Conservation (phyloP, 2,113 vertebrate genomes). For the Narcine bancroftii region DNA sequence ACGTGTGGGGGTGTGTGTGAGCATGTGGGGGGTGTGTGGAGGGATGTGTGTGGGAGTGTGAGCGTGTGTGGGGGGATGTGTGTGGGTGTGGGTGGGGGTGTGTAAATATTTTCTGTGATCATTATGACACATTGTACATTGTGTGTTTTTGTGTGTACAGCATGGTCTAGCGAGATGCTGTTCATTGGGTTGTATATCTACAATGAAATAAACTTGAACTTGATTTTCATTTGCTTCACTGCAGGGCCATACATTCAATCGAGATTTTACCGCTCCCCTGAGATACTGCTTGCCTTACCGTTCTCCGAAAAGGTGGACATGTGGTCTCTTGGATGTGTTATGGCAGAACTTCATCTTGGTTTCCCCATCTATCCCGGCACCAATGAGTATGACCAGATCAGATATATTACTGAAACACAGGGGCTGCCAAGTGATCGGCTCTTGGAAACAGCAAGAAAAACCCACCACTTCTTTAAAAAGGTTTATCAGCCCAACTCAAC, state of each 20-base stretch:
- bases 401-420: constrained; percentile 62
- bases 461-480: constrained; percentile 53
- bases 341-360: constrained; percentile 61
- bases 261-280: constrained; percentile 61
- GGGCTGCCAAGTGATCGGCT: constrained; percentile 53
- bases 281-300: constrained; percentile 64
- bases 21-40: too few species aligned
- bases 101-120: too few species aligned
- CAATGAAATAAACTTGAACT: too few species aligned
- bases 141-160: too few species aligned
- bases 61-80: too few species aligned
- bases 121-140: too few species aligned
- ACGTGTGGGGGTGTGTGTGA: too few species aligned
- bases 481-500: constrained; percentile 37
- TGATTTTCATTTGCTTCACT: neutral
- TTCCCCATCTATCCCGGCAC: constrained; percentile 62
- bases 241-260: constrained; percentile 63
- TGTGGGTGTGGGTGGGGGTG: too few species aligned
- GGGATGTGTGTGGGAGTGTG: too few species aligned
- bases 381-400: constrained; percentile 57
- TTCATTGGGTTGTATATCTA: too few species aligned
- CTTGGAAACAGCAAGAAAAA: constrained; percentile 51
- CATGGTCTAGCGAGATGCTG: too few species aligned
- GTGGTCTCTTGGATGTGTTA: constrained; percentile 63
- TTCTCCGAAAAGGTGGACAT: constrained; percentile 63